Percentiles rank a stretch among this genome's conserved stretches.
Conservation (phyloP, 2,113 vertebrate species). For the Plecotus auritus region DNA sequence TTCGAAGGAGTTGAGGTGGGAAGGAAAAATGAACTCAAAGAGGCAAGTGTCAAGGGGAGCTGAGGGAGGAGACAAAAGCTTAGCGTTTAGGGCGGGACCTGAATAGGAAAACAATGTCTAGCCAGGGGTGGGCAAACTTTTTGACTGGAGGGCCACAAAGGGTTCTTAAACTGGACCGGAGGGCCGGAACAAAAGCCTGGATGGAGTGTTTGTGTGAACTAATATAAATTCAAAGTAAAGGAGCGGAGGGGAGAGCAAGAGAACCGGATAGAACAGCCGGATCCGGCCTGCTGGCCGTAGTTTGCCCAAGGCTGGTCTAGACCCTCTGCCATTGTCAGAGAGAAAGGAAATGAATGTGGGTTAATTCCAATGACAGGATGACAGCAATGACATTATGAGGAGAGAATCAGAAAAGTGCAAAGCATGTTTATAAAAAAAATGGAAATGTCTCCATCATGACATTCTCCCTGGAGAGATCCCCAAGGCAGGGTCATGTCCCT, state of each 20-base stretch:
- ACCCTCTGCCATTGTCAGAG: neutral
- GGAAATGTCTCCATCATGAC: neutral
- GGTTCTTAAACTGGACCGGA: no score
- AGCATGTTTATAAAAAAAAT: neutral
- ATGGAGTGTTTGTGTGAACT: no score
- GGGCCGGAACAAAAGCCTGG: no score
- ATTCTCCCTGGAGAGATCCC: neutral
- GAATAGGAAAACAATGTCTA: neutral
- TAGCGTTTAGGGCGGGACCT: neutral
- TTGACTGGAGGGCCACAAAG: no score
- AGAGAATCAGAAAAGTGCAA: slow-evolving; percentile 18
- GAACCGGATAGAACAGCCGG: no score
- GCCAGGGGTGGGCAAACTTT: no score
- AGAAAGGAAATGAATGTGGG: neutral
- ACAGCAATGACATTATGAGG: slow-evolving; percentile 24
- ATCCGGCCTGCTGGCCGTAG: no score
- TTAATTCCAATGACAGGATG: slow-evolving; percentile 36
- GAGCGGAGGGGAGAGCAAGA: no score
- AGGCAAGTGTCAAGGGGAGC: neutral
- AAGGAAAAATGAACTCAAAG: neutral
- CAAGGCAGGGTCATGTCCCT: neutral
- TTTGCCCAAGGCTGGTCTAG: no score
- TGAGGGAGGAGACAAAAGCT: neutral
- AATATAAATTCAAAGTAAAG: no score
- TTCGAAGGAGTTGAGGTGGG: neutral